Evolutionary conservation across 1,140 invertebrate genomes (phyloP).

Genomic region (Myzus persicae): DNA sequence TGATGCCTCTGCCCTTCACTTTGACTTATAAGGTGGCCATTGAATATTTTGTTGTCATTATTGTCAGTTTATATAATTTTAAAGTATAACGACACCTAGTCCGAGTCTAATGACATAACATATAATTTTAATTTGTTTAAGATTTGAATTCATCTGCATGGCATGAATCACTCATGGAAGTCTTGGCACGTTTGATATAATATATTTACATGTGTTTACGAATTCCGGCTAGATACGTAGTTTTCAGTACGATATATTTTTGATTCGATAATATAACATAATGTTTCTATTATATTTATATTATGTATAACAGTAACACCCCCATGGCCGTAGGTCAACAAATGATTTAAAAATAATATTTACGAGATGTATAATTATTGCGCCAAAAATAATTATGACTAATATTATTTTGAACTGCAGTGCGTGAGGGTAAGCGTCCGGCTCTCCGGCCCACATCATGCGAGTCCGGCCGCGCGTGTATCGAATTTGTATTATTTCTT

Average conservation of each 20-base stretch:
- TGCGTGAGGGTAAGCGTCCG: neutral
- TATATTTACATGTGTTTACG: neutral
- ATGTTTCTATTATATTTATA: too few species aligned
- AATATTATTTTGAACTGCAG: neutral
- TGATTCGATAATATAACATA: too few species aligned
- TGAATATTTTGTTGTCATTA: neutral
- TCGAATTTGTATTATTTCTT: neutral
- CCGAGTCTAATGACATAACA: neutral
- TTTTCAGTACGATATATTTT: neutral
- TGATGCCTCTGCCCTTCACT: neutral
- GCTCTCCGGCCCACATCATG: neutral
- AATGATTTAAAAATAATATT: neutral
- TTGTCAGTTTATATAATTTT: neutral
- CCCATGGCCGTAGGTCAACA: neutral
- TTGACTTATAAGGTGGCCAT: neutral
- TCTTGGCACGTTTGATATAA: neutral
- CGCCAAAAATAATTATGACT: neutral
- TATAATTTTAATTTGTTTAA: too few species aligned
- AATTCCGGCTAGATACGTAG: neutral
- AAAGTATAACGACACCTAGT: neutral
- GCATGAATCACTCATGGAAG: neutral
- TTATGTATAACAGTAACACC: neutral
- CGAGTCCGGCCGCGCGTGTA: neutral
- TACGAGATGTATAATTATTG: constrained; percentile 9
- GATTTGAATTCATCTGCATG: too few species aligned